phyloP scores from a whole-genome alignment of 2,113 vertebrate genomes.

The Protobothrops mucrosquamatus region DNA sequence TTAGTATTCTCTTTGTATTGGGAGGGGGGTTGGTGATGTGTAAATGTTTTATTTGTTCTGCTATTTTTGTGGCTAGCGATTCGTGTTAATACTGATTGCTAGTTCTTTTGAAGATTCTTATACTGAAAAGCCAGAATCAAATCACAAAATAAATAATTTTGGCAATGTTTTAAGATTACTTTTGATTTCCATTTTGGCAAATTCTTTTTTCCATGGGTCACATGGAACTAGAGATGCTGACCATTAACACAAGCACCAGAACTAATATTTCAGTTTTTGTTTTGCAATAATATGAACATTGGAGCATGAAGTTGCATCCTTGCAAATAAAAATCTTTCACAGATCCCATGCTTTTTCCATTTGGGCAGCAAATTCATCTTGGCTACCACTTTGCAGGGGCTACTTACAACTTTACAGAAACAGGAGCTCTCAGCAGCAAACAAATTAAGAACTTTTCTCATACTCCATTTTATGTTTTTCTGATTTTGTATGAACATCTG shows the following conservation, averaged over 20 bases:
- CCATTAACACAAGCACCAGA: background rate
- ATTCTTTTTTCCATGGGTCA: background rate
- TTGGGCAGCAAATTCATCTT: conserved; percentile 9
- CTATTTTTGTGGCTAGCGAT: background rate
- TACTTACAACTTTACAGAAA: conserved; percentile 38
- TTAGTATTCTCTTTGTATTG: background rate
- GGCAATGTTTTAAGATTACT: background rate
- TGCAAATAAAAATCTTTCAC: background rate
- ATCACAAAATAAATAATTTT: background rate
- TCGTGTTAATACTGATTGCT: background rate
- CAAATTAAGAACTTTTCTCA: conserved; percentile 27
- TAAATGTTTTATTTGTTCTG: background rate
- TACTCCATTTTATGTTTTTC: fast-evolving
- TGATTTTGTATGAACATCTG: conserved; percentile 58
- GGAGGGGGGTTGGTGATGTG: background rate
- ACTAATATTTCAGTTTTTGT: background rate
- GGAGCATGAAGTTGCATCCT: background rate
- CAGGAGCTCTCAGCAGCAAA: background rate
- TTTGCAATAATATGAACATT: background rate
- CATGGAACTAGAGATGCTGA: background rate
- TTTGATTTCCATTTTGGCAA: background rate
- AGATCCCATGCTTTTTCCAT: background rate
- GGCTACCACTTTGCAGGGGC: background rate
- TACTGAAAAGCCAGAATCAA: background rate
- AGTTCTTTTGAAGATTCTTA: background rate